A percentile compares a stretch with the other conserved stretches of the same genome.
Conservation (phyloP, 37 sponge, comb jelly and placozoan species). For the Petrosia ficiformis region DNA sequence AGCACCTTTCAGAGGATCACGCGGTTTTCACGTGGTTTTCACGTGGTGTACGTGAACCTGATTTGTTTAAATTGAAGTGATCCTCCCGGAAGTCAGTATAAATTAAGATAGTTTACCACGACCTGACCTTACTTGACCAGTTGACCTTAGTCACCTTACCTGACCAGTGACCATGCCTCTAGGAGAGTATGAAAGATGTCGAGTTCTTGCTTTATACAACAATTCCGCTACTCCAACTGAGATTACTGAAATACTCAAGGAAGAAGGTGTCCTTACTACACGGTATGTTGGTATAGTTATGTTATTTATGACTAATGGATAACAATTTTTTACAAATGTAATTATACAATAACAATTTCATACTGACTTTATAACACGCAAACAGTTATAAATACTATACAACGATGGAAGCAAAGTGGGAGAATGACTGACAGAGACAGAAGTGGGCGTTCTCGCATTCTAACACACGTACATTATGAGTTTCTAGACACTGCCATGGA, state of each 20-base stretch:
- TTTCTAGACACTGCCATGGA: neutral
- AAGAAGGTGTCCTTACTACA: neutral
- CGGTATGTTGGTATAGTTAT: neutral
- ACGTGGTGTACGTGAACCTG: too few species aligned
- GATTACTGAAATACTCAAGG: neutral
- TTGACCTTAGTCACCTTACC: too few species aligned
- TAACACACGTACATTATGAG: neutral
- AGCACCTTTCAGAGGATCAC: too few species aligned
- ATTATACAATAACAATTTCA: too few species aligned
- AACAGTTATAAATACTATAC: neutral
- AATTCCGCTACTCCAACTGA: neutral
- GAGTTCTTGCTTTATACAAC: neutral
- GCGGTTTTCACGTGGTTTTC: too few species aligned
- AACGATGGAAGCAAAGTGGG: neutral
- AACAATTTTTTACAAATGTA: neutral
- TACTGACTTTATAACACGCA: neutral
- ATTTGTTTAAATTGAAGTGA: too few species aligned
- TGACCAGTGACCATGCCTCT: too few species aligned
- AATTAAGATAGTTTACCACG: too few species aligned
- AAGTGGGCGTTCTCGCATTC: neutral
- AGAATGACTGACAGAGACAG: neutral
- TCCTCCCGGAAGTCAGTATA: too few species aligned
- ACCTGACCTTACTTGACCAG: too few species aligned
- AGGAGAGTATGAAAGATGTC: neutral
- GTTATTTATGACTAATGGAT: neutral